Base-by-base conservation (phyloP, 2,888 invertebrate species). In the Clanis bilineata region DNA sequence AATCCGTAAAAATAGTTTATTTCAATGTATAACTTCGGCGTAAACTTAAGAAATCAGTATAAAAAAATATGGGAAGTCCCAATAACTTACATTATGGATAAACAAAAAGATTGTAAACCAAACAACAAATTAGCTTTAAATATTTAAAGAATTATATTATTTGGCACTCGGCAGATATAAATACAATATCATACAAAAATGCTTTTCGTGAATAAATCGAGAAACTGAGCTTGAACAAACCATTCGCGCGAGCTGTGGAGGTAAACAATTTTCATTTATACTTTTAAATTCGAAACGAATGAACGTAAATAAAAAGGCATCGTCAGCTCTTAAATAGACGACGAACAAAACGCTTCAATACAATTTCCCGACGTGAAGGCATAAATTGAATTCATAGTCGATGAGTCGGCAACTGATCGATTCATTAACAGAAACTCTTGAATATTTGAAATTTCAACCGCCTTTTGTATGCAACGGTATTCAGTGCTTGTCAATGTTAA, bases 351-450 rank as follows among this genome's bases (percentile, higher is more conserved):
- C 62, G 66, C 64, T 69, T 62, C 69, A 67, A 74, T 68, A 79
- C 77, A 77, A 77, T 82, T 80, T 79, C 71, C 77, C 65, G 64
- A 59, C 66, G 65, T 67, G 68, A 61, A 69, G 67, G 68, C 65
- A 76, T 72, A 76, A 78, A 80, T 79, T 77, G 76, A 78, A 77
- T 76, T 73, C 68, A 58, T 64, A 64, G 57, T 56, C 70, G 67
- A 71, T 70, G 71, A 70, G 51, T 32, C 51, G 72, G 68, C 63
- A 66, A 70, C 68, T 66, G 62, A 61, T 56, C 74, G 75, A 69
- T 81, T 81, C 79, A 81, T 82, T 84, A 77, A 80, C 76, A 77
- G 73, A 55, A 28, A 36, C 15, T 22, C 18, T 28, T 36, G n/a
- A 15, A 45, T 60, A 72, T 73, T 75, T n/a, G n/a, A n/a, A n/a